Percentiles rank a stretch among this genome's conserved stretches.
These are phyloP conservation scores for Drosophila sp. DNA, from an alignment of 1,140 invertebrate genomes.

Conservation along the genomic window DNA sequence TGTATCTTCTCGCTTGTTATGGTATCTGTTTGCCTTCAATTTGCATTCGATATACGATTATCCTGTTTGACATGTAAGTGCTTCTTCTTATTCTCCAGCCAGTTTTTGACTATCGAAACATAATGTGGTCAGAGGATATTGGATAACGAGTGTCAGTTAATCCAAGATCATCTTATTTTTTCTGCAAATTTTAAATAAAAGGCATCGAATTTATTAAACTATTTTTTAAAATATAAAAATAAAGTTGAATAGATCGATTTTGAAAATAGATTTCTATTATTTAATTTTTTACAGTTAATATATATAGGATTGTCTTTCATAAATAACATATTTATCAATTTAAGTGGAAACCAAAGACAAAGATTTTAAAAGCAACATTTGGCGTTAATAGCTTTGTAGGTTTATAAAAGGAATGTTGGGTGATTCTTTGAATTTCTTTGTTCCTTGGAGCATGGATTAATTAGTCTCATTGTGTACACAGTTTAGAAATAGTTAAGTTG, in stretches of 20 bases:
- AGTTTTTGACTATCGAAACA: slow-evolving; percentile 27
- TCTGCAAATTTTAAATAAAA: too few relatives aligned
- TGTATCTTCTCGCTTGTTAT: background rate
- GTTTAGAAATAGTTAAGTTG: background rate
- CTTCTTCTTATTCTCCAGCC: slow-evolving; percentile 22
- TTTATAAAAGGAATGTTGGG: too few relatives aligned
- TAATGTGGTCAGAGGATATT: slow-evolving; percentile 3
- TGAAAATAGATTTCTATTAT: too few relatives aligned
- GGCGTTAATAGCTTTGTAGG: too few relatives aligned
- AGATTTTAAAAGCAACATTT: too few relatives aligned
- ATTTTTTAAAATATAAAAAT: too few relatives aligned
- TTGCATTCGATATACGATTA: slow-evolving; percentile 63
- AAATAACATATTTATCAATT: too few relatives aligned
- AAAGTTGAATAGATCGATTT: too few relatives aligned
- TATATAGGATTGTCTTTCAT: too few relatives aligned
- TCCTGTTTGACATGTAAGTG: slow-evolving; percentile 36
- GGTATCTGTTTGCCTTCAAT: slow-evolving; percentile 2
- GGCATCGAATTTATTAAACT: background rate
- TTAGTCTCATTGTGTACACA: background rate
- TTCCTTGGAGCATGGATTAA: too few relatives aligned
- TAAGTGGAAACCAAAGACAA: background rate
- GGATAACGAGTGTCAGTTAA: background rate
- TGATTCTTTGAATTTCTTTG: too few relatives aligned
- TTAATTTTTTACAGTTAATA: too few relatives aligned
- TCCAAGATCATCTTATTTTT: background rate